These are phyloP conservation scores for Uromys caudimaculatus DNA, from an alignment of 2,797 vertebrate genomes.

Conservation along the genomic window DNA sequence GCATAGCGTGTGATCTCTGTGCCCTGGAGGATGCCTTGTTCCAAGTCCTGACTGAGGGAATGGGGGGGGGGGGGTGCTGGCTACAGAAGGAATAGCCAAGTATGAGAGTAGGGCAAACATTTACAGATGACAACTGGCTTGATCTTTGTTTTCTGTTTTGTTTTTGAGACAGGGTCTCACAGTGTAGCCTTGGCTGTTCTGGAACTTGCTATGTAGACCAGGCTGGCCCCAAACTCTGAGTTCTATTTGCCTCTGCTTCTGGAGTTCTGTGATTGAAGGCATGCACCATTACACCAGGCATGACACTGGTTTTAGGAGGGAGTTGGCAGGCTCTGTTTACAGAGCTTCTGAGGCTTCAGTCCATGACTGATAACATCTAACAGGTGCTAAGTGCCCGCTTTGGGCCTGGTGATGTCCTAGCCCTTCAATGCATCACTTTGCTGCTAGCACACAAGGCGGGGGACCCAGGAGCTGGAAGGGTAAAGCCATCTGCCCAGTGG, in stretches of 20 bases:
- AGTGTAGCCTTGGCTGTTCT: not conserved
- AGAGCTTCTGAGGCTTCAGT: not conserved
- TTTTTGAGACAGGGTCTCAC: not conserved
- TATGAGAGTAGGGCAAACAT: not conserved
- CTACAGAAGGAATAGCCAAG: not conserved
- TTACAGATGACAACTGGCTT: not conserved
- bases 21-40: not conserved
- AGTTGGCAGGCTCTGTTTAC: not conserved
- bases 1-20: not conserved
- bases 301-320: not conserved
- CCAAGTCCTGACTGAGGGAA: not conserved
- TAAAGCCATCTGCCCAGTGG: not conserved
- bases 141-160: not conserved
- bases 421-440: not conserved
- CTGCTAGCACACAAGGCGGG: accelerated
- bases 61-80: not conserved
- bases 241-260: not conserved
- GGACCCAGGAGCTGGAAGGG: not conserved
- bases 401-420: not conserved
- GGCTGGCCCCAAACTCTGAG: not conserved
- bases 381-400: accelerated
- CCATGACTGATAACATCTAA: not conserved
- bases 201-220: not conserved
- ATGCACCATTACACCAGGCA: not conserved
- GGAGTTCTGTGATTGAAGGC: not conserved